Base-by-base conservation (phyloP, 2,888 invertebrate species). In the Limnephilus auricula region DNA sequence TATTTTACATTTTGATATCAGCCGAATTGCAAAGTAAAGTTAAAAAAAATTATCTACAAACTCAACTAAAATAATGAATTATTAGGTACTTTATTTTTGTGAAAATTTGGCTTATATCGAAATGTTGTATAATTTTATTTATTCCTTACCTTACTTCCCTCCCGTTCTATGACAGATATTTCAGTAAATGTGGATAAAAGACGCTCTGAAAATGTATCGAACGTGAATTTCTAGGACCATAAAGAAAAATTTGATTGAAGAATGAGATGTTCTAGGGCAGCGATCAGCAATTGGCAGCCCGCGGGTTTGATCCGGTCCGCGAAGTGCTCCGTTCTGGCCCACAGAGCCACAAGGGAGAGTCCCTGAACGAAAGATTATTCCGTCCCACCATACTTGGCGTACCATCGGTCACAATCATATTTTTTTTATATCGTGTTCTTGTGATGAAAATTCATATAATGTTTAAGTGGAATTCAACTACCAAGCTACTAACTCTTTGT, bases 111-210 rank as follows among this genome's bases (percentile, higher is more conserved):
- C 85, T 80, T 40, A 45, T 40, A 78, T 85, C 78, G 40, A 85
- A 85, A 90, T 85, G 85, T 89, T 90, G 79, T 85, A 84, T 65
- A 30, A 40, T 83, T 89, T 85, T 85, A 13, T 90, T 90, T n/a
- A 79, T 87, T 80, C 87, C 40, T 45, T 40, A 34, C 87, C 80
- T 80, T 18, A 6, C 31, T 31, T 31, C 79, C 90, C 50, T 34
- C 79, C 90, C 82, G 18, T 32, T 89, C 15, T 45, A 90, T 90
- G 85, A 90, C 90, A 87, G 90, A 90, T 87, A 90, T 89, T 89
- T 89, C 89, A 80, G 89, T 31, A 87, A 85, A 82, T 18, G 18
- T 82, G 65, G 25, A 9, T 25, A 32, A 34, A 9, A 31, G 31
- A 82, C n/a, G 12, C 79, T 32, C 80, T 32, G 25, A 82, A 82